phyloP scores from a whole-genome alignment of 1,140 invertebrate genomes.

The Nymphalis io region DNA sequence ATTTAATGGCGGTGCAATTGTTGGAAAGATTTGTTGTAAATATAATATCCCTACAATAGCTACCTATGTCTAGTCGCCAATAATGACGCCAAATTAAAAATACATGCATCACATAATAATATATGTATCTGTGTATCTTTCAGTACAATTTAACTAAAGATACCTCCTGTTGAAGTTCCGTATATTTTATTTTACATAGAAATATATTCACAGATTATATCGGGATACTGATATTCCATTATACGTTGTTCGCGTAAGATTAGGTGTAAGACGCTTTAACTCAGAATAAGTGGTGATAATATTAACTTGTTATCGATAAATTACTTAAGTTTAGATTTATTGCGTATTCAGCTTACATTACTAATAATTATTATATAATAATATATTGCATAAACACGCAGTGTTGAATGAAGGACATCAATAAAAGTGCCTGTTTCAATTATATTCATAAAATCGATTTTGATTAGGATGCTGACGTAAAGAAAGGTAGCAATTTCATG shows the following conservation, averaged over 20 bases:
- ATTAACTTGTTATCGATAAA: constrained; percentile 48
- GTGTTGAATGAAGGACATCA: constrained; percentile 45
- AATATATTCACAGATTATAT: constrained; percentile 62
- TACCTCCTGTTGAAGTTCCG: constrained; percentile 75
- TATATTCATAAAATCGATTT: background rate
- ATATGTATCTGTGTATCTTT: constrained; percentile 47
- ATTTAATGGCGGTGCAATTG: constrained; percentile 58
- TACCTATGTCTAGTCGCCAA: constrained; percentile 50
- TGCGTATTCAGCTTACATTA: constrained; percentile 40
- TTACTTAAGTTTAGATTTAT: constrained; percentile 40
- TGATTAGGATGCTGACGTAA: background rate
- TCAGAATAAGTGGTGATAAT: constrained; percentile 66
- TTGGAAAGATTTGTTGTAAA: constrained; percentile 16
- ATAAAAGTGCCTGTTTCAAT: constrained; percentile 49
- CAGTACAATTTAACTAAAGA: constrained; percentile 62
- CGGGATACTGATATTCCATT: constrained; percentile 53
- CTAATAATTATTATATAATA: constrained; percentile 32
- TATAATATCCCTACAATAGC: constrained; percentile 20
- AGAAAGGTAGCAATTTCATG: background rate
- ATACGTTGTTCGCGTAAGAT: constrained; percentile 52
- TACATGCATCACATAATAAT: constrained; percentile 55
- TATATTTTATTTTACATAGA: constrained; percentile 71
- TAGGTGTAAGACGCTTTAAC: constrained; percentile 74
- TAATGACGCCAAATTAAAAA: constrained; percentile 45
- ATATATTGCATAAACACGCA: constrained; percentile 38